Evolutionary conservation across 2,113 vertebrate species (phyloP), one percentile per base, ranked within the genome.

Genomic region (Eulemur rufifrons): DNA sequence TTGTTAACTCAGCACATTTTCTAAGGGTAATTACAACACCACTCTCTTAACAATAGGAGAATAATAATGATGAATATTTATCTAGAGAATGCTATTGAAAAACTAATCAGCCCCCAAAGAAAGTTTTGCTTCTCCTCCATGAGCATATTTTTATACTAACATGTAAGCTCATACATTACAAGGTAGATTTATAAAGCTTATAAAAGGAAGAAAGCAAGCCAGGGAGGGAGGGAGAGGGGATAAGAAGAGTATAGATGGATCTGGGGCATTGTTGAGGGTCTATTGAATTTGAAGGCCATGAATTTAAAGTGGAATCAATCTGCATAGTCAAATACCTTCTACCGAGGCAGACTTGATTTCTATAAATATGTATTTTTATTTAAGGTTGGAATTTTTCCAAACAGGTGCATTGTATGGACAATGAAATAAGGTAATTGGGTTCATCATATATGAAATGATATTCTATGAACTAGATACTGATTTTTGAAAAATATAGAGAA

Each of bases 1-100:
- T 61, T 90, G 64, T 77, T 90, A 95, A 94, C 80, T 97, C 87
- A 97, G 68, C 54, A 34, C 42, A 81, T 76, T 87, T 98, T 89
- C 73, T 76, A 37, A 50, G 88, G 92, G 85, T 96, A 98, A 98
- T 97, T 98, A 94, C 74, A 66, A 86, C 92, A 95, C 95, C 97
- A 96, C 50, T 97, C 86, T 97, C 91, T 91, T 91, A 97, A 95
- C 97, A 97, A 97, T 37, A 87, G 92, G 93, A 78, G 59, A 96
- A 52, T 78, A 61, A 96, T 87, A 97, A 97, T 96, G 29, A 77
- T 77, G 93, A 94, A 69, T 47, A 97, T 86, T 96, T 14, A 63
- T 97, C 52, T 90, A 94, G 96, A 91, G 23, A 76, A 42, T 76
- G 94, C 73, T 42, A 7, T 92, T 96, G 52, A 20, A 59, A 86